Conservation (phyloP, 2,888 invertebrate species). For the Hydriomena furcata region DNA sequence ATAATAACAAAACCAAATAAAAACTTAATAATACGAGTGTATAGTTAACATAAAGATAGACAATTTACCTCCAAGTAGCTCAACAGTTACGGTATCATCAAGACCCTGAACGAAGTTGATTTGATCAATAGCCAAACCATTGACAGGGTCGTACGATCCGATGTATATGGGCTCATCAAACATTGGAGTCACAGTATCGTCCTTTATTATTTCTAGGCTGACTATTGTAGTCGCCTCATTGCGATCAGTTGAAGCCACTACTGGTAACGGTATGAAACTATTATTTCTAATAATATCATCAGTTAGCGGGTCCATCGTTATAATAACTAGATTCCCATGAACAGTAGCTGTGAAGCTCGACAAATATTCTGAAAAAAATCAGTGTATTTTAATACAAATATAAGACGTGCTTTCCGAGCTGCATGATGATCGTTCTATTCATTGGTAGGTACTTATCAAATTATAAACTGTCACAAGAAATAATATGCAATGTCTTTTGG, state of each 20-base stretch:
- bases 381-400: too few species aligned
- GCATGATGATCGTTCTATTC: too few species aligned
- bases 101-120: constrained; percentile 58
- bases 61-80: constrained; percentile 59
- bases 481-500: too few species aligned
- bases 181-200: constrained; percentile 59
- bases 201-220: constrained; percentile 60
- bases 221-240: constrained; percentile 51
- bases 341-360: constrained; percentile 46
- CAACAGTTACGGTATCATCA: constrained; percentile 52
- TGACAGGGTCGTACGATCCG: constrained; percentile 49
- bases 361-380: constrained; percentile 51
- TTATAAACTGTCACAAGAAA: too few species aligned
- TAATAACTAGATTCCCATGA: constrained; percentile 45
- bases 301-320: constrained; percentile 51
- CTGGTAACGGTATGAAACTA: constrained; percentile 51
- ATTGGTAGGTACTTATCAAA: too few species aligned
- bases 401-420: too few species aligned
- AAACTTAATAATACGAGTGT: too few species aligned
- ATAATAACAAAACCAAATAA: constrained; percentile 1
- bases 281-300: constrained; percentile 51
- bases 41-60: too few species aligned
- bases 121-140: constrained; percentile 49
- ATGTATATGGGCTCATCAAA: constrained; percentile 56
- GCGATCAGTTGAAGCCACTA: constrained; percentile 47